phyloP scores from a whole-genome alignment of 2,888 invertebrate species.

The Mongoloraphidia duomilia region DNA sequence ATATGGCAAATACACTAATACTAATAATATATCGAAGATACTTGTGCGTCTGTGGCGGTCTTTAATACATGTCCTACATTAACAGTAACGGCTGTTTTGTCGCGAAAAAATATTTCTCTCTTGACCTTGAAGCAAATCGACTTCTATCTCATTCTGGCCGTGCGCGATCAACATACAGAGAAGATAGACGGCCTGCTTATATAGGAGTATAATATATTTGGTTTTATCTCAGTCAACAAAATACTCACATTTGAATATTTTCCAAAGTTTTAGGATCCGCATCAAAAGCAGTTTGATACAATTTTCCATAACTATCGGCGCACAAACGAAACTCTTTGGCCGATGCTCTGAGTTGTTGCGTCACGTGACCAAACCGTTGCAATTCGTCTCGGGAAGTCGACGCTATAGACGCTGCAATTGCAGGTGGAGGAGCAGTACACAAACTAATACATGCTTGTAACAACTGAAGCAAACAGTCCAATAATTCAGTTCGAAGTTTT shows the following conservation, averaged over 20 bases:
- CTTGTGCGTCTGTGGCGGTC: too few species aligned
- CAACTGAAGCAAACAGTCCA: slow-evolving; percentile 50
- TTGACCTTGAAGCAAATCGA: too few species aligned
- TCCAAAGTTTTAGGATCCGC: slow-evolving; percentile 66
- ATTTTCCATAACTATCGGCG: slow-evolving; percentile 56
- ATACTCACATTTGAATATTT: slow-evolving; percentile 50
- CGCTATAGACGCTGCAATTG: slow-evolving; percentile 72
- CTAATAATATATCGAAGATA: too few species aligned
- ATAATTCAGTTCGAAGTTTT: slow-evolving; percentile 56
- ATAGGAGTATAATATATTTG: too few species aligned
- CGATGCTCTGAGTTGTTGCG: slow-evolving; percentile 62
- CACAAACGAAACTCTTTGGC: slow-evolving; percentile 56
- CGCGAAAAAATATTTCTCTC: too few species aligned
- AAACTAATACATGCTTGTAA: slow-evolving; percentile 58
- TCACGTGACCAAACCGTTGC: slow-evolving; percentile 64
- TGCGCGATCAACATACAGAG: background rate
- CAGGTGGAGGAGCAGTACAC: slow-evolving; percentile 85
- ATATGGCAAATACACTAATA: too few species aligned
- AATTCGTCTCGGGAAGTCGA: slow-evolving; percentile 64
- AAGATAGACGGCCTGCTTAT: too few species aligned
- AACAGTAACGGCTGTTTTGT: too few species aligned
- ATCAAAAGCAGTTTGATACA: slow-evolving; percentile 75
- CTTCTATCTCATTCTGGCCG: too few species aligned
- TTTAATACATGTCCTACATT: too few species aligned
- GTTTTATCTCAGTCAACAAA: too few species aligned